Evolutionary conservation across 2,888 invertebrate genomes (phyloP).

Genomic region (Anodontia alba): DNA sequence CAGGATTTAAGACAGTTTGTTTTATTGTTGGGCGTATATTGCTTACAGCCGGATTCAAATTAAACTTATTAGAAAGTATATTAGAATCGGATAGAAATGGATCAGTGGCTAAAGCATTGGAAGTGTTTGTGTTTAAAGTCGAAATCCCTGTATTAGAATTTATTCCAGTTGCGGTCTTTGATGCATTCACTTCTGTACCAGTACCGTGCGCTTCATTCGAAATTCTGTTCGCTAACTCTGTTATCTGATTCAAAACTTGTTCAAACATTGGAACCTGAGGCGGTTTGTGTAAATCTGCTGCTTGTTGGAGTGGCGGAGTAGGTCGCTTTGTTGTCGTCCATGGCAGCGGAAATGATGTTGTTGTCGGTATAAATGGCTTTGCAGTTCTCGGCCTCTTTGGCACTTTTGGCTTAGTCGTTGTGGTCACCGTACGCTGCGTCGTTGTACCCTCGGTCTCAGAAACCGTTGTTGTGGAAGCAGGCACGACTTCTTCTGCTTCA

Average conservation of each 20-base stretch:
- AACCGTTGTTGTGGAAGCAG: neutral
- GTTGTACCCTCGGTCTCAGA: neutral
- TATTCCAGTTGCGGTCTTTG: neutral
- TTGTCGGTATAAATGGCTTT: neutral
- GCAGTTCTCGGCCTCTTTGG: neutral
- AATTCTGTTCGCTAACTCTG: neutral
- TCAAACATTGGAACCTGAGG: neutral
- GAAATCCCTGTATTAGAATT: neutral
- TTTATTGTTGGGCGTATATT: neutral
- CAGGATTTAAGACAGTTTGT: neutral
- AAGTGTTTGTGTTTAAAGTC: neutral
- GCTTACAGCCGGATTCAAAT: neutral
- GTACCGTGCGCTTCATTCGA: neutral
- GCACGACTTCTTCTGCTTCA: constrained; percentile 29
- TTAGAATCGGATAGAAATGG: neutral
- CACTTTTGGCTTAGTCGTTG: neutral
- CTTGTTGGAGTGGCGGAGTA: neutral
- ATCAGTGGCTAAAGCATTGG: neutral
- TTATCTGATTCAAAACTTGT: neutral
- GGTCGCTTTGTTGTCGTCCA: neutral
- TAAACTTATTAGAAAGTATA: neutral
- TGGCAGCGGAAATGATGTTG: neutral
- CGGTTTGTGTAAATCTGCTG: neutral
- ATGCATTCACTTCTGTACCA: neutral
- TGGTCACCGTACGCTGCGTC: neutral